Percentiles rank a stretch among this genome's conserved stretches.
Conservation (phyloP, 2,797 vertebrate species). For the Sphenodon punctatus region DNA sequence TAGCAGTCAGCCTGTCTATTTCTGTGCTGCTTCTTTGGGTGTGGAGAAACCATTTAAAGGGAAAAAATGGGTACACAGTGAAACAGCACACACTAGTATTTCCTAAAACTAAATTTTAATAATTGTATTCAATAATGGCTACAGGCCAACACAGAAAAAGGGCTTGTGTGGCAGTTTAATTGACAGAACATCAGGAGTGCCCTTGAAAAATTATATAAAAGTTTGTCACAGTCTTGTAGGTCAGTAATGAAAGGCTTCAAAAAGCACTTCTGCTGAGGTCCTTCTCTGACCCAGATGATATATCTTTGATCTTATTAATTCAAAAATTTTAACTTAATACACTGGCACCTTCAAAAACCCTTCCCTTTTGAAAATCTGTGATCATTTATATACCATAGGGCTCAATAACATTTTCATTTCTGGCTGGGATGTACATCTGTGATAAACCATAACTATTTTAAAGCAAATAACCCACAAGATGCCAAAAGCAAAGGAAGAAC, state of each 20-base stretch:
- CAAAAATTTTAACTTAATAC: slow-evolving; percentile 48
- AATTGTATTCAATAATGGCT: slow-evolving; percentile 51
- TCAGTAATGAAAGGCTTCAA: slow-evolving; percentile 66
- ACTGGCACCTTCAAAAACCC: slow-evolving; percentile 52
- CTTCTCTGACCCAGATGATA: slow-evolving; percentile 52
- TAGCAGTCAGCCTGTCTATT: background rate
- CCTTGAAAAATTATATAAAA: slow-evolving; percentile 68
- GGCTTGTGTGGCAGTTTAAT: slow-evolving; percentile 59
- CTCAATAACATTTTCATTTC: slow-evolving; percentile 8
- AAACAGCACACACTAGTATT: background rate
- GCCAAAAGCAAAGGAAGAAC: slow-evolving; percentile 33
- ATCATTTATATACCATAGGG: background rate
- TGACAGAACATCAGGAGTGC: slow-evolving; percentile 57
- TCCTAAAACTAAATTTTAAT: slow-evolving; percentile 56
- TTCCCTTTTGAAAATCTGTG: slow-evolving; percentile 24
- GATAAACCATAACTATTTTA: slow-evolving; percentile 44
- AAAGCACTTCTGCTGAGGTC: slow-evolving; percentile 44
- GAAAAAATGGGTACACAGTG: background rate
- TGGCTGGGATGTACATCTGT: slow-evolving; percentile 34
- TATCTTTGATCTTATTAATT: slow-evolving; percentile 55
- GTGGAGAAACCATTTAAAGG: background rate
- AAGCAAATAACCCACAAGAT: slow-evolving; percentile 27
- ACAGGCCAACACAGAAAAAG: slow-evolving; percentile 51
- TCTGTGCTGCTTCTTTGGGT: background rate
- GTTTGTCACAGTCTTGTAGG: slow-evolving; percentile 64